phyloP scores from a whole-genome alignment of 1,140 invertebrate species.

The Limonius californicus region DNA sequence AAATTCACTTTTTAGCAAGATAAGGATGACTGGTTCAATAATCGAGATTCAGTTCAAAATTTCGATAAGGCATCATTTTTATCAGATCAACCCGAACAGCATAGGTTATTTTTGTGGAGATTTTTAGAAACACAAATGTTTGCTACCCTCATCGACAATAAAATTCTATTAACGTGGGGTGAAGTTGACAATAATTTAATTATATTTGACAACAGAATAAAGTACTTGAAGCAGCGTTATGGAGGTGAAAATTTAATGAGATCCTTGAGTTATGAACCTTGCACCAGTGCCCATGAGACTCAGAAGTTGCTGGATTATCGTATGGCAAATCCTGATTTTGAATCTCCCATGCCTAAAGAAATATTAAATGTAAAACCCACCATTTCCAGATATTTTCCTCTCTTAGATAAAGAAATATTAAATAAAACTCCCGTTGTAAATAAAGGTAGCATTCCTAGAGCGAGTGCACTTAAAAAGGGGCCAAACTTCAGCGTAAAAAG shows the following conservation, averaged over 20 bases:
- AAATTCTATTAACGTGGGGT: constrained; percentile 85
- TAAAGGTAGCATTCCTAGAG: constrained; percentile 46
- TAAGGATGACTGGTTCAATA: constrained; percentile 85
- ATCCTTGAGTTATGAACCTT: constrained; percentile 74
- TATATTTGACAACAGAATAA: constrained; percentile 78
- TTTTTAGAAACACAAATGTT: constrained; percentile 99
- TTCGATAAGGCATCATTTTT: constrained; percentile 99
- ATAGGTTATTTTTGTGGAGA: constrained; percentile 90
- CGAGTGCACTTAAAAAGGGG: constrained; percentile 40
- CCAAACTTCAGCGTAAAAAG: constrained; percentile 24
- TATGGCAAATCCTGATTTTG: constrained; percentile 71
- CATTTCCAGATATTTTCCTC: constrained; percentile 62
- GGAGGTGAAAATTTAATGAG: constrained; percentile 72
- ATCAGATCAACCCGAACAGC: constrained; percentile 94
- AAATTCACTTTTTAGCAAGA: constrained; percentile 53
- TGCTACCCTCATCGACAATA: constrained; percentile 93
- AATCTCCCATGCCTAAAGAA: constrained; percentile 72
- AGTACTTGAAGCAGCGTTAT: constrained; percentile 63
- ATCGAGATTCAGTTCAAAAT: constrained; percentile 89
- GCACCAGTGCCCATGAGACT: constrained; percentile 66
- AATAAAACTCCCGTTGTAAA: constrained; percentile 50
- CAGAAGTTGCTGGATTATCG: constrained; percentile 68
- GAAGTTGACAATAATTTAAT: constrained; percentile 76
- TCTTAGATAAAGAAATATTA: constrained; percentile 70
- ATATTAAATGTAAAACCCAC: constrained; percentile 56